Percentiles rank a stretch among this genome's conserved stretches.
Evolutionary conservation across 2,797 vertebrate species (phyloP).

Genomic region (Cynodonichthys magdalenae): DNA sequence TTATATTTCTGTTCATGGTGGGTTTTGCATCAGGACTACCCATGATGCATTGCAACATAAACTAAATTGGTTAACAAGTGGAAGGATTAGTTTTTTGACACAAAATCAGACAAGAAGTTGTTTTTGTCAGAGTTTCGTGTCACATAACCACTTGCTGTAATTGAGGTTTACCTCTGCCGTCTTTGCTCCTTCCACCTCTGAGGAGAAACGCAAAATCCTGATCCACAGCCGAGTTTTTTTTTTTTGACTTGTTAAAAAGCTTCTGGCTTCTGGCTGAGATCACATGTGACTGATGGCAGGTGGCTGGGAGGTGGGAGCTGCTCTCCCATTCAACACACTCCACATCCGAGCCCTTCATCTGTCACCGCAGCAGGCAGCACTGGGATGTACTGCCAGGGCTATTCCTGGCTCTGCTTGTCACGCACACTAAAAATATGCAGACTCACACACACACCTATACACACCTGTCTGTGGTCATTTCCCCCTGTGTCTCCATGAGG

Average conservation of each 20-base stretch:
- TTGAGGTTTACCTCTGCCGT: background rate
- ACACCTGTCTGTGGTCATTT: slow-evolving; percentile 49
- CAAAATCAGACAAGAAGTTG: background rate
- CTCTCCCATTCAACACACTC: slow-evolving; percentile 36
- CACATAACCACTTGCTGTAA: background rate
- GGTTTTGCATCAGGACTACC: background rate
- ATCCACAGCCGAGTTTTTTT: slow-evolving; percentile 8
- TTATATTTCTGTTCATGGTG: background rate
- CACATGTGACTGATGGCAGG: slow-evolving; percentile 48
- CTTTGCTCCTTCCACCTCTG: background rate
- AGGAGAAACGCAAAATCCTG: background rate
- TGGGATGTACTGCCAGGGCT: slow-evolving; percentile 48
- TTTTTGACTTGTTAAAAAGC: background rate
- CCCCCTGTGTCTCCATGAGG: slow-evolving; percentile 35
- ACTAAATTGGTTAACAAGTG: background rate
- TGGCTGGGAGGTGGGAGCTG: slow-evolving; percentile 35
- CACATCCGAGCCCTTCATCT: slow-evolving; percentile 50
- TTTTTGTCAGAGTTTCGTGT: background rate
- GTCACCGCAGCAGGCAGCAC: slow-evolving; percentile 50
- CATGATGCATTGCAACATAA: background rate
- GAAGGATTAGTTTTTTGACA: background rate
- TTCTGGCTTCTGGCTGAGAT: slow-evolving; percentile 22
- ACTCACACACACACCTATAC: slow-evolving; percentile 21
- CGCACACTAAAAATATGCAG: slow-evolving; percentile 34
- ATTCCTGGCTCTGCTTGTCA: slow-evolving; percentile 56